Evolutionary conservation across 2,113 vertebrate genomes (phyloP), one percentile per base, ranked within the genome.

Genomic region (Trematomus loennbergii): DNA sequence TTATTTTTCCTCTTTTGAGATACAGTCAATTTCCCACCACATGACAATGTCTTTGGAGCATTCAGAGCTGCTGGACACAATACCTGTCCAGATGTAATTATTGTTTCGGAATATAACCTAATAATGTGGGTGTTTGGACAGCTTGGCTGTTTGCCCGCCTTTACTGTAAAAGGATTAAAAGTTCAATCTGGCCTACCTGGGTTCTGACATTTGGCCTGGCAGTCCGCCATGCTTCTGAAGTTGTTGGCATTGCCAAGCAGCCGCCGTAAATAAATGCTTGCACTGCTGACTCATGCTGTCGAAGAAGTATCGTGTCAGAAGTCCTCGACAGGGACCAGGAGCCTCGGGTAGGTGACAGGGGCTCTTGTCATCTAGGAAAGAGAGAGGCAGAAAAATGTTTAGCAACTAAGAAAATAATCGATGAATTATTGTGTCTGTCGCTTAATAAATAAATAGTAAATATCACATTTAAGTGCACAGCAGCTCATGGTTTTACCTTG

Each of bases 191-290:
- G n/a, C 94, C 88, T 87, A 98, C 97, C 70, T 79, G 82, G 29
- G 13, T 79, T 86, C 57, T 93, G 90, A 82, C 97, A 99, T 73
- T 80, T 95, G 1, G 29, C 63, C 83, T 93, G 93, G 87, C 98
- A 99, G 20, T 94, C 92, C 16, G 92, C 89, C 86, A 96, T 48
- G 13, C 81, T 95, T 62, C 52, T 82, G 88, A 99, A 99, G 86
- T 99, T 98, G 93, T 99, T 99, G 75, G 89, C 93, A 65, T 99
- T 99, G 73, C 98, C 97, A 0, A 95, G 87, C 97, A 98, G 29
- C 97, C 97, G 2, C 97, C 97, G 1, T 98, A 98, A 78, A 94
- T 91, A 99, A 98, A 0, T n/a, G 25, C 64, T 93, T 95, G 88
- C 97, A 99, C 45, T 85, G 36, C 64, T 95, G 90, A 58, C 83